Percentiles rank a stretch among this genome's conserved stretches.
phyloP scores from a whole-genome alignment of 2,888 invertebrate genomes.

The Pandemis cinnamomeana region DNA sequence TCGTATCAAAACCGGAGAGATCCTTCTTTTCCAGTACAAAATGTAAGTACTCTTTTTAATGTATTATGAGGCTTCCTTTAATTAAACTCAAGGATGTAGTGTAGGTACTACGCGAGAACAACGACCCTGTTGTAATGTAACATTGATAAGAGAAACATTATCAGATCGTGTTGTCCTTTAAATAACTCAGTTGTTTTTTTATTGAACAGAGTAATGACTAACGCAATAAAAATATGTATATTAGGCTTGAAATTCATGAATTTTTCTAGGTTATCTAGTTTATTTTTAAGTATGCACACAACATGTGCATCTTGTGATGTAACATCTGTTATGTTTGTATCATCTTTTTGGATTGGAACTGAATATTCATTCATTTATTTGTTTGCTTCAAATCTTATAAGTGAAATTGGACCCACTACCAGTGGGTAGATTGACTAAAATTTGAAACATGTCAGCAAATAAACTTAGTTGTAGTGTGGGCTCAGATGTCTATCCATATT shows the following conservation, averaged over 20 bases:
- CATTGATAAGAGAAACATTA: background rate
- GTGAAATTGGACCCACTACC: too few relatives aligned
- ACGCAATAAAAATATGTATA: background rate
- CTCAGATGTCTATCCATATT: too few relatives aligned
- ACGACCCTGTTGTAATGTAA: constrained; percentile 1
- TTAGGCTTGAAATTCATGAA: background rate
- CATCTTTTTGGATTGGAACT: background rate
- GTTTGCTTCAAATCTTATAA: too few relatives aligned
- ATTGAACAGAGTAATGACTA: background rate
- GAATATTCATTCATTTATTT: too few relatives aligned
- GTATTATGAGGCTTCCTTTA: constrained; percentile 4
- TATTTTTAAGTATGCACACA: background rate
- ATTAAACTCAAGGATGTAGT: background rate
- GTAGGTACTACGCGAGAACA: background rate
- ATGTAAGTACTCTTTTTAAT: constrained; percentile 64
- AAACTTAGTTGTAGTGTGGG: too few relatives aligned
- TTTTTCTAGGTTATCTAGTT: background rate
- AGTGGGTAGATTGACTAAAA: too few relatives aligned
- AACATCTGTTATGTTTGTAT: background rate
- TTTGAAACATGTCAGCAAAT: too few relatives aligned
- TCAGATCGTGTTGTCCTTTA: background rate
- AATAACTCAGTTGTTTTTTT: background rate
- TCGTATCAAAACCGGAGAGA: constrained; percentile 75
- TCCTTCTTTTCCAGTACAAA: constrained; percentile 75
- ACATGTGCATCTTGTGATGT: background rate